phyloP scores from a whole-genome alignment of 2,888 invertebrate genomes.

The Chironomus tentans region DNA sequence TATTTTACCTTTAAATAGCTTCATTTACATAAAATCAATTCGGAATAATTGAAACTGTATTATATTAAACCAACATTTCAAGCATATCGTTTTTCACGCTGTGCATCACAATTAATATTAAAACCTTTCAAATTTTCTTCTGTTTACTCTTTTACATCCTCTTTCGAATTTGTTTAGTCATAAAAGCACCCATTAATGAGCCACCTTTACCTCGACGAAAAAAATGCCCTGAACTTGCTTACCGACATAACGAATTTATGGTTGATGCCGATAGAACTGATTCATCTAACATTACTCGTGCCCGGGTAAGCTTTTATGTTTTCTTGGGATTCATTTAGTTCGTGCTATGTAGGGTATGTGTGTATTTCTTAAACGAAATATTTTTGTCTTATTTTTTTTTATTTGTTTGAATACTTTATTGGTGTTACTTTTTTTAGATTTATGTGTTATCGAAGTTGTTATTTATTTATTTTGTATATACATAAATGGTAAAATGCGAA shows the following conservation, averaged over 20 bases:
- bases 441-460: background rate
- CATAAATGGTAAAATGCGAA: no score
- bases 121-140: no score
- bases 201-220: conserved; percentile 78
- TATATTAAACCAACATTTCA: no score
- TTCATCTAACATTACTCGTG: conserved; percentile 38
- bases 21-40: background rate
- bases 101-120: no score
- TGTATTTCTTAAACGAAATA: no score
- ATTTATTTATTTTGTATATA: background rate
- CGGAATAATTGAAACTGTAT: background rate
- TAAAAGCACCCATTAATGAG: conserved; percentile 46
- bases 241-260: conserved; percentile 76
- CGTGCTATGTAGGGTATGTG: no score
- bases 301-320: conserved; percentile 38
- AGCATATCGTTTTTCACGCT: no score
- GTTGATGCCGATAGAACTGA: conserved; percentile 49
- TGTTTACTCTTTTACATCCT: background rate
- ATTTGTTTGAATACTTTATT: no score
- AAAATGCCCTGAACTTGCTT: conserved; percentile 81
- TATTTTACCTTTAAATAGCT: background rate
- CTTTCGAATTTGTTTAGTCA: background rate
- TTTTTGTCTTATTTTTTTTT: no score
- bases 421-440: no score
- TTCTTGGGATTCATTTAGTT: conserved; percentile 27